These are phyloP conservation scores for Pseudorasbora parva DNA, from an alignment of 2,113 vertebrate genomes.

Conservation along the genomic window DNA sequence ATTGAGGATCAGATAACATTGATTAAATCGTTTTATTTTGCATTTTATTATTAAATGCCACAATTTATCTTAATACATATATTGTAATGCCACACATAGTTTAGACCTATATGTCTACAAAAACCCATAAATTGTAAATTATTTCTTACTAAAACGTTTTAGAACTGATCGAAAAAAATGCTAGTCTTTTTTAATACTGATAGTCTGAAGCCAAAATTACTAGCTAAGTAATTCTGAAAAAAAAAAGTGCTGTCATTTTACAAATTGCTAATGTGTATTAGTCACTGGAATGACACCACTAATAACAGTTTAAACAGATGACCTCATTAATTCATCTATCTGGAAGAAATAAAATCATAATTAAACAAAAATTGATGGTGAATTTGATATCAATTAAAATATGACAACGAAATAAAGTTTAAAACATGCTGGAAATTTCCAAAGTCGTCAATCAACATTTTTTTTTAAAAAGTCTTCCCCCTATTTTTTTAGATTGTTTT, in stretches of 20 bases:
- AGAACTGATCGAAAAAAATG: background rate
- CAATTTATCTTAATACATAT: background rate
- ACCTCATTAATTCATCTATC: background rate
- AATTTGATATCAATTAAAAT: background rate
- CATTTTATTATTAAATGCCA: background rate
- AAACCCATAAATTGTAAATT: background rate
- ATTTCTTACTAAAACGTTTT: background rate
- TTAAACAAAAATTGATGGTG: background rate
- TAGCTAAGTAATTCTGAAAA: background rate
- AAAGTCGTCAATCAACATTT: background rate
- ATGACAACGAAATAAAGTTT: background rate
- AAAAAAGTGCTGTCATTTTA: background rate
- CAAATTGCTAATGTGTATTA: background rate
- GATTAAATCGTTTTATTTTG: background rate
- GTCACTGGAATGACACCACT: background rate
- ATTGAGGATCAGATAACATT: background rate
- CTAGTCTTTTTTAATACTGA: conserved; percentile 1
- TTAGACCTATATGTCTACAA: background rate
- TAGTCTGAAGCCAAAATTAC: background rate
- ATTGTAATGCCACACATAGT: background rate
- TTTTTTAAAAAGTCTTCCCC: background rate
- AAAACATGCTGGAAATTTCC: background rate
- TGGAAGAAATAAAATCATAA: background rate
- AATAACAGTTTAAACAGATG: background rate
- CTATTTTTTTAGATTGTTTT: background rate